Percentiles rank a stretch among this genome's conserved stretches.
Conservation (phyloP, 2,888 invertebrate species). For the Oegoconia quadripuncta region DNA sequence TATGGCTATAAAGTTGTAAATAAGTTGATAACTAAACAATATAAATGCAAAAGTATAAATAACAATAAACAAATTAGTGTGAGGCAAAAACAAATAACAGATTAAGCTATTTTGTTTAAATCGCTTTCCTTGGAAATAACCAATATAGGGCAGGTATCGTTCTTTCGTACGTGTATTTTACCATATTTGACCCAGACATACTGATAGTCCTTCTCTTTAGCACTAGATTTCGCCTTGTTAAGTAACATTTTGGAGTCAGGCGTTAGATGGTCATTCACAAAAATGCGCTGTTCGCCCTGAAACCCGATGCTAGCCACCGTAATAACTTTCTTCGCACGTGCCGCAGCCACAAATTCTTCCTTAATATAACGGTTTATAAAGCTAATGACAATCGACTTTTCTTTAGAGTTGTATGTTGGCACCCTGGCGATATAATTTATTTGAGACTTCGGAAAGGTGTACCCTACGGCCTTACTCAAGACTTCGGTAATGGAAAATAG, state of each 20-base stretch:
- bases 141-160: neutral
- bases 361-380: too few species aligned
- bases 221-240: conserved; percentile 6
- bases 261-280: conserved; percentile 6
- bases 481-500: neutral
- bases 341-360: conserved; percentile 17
- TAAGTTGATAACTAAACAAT: too few species aligned
- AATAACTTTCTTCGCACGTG: conserved; percentile 1
- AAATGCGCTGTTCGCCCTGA: neutral
- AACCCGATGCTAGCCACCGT: neutral
- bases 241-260: conserved; percentile 10
- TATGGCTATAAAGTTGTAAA: too few species aligned
- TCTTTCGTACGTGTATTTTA: neutral
- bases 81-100: too few species aligned
- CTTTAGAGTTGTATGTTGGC: conserved; percentile 7
- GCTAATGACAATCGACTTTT: conserved; percentile 12
- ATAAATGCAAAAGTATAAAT: too few species aligned
- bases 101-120: too few species aligned
- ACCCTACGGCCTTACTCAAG: neutral
- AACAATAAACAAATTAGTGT: too few species aligned
- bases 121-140: conserved; percentile 2
- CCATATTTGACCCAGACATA: neutral
- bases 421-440: conserved; percentile 13
- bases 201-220: neutral
- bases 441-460: neutral